Base-by-base conservation (phyloP, 2,888 invertebrate species). In the Acanthoscelides obtectus region DNA sequence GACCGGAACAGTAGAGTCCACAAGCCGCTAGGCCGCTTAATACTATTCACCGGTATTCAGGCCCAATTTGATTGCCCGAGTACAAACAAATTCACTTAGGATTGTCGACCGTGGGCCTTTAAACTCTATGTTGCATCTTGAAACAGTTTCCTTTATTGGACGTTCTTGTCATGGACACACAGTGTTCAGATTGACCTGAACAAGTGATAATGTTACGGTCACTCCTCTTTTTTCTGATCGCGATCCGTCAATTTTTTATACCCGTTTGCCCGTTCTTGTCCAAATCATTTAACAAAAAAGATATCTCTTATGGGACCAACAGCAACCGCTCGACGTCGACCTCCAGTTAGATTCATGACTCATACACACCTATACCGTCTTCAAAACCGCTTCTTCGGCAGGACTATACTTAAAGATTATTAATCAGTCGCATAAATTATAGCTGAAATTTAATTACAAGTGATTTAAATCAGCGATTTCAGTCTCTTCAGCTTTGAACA, bases 391-490 rank as follows among this genome's bases (percentile, higher is more conserved):
- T 45, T 45, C 45, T 45, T 45, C 45, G 45, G 45, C 45, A 45
- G 45, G 45, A 45, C 45, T 45, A 45, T 45, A 45, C 45, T 45
- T 45, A 45, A 45, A 45, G 45, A 45, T 45, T 45, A 45, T 45
- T 45, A 45, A 45, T 45, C 45, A 45, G 45, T 45, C 45, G 45
- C 45, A 45, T 45, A 45, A 45, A 45, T 45, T 45, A 45, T 45
- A 12, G 5, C 45, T 6, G 45, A 45, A 45, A 45, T 45, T 45
- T 45, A 45, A 45, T 45, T 45, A 45, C 45, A 65, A 65, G 25
- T 69, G 71, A 71, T 69, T 63, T 21, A 22, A 45, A 67, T 71
- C 69, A 64, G 69, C 69, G 71, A 71, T 69, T 71, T 71, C 27
- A 64, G 20, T 71, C 27, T 63, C 69, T 64, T 69, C 22, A 22